Base-by-base conservation (phyloP, 37 sponge, comb jelly and placozoan species). In the Petrosia ficiformis region DNA sequence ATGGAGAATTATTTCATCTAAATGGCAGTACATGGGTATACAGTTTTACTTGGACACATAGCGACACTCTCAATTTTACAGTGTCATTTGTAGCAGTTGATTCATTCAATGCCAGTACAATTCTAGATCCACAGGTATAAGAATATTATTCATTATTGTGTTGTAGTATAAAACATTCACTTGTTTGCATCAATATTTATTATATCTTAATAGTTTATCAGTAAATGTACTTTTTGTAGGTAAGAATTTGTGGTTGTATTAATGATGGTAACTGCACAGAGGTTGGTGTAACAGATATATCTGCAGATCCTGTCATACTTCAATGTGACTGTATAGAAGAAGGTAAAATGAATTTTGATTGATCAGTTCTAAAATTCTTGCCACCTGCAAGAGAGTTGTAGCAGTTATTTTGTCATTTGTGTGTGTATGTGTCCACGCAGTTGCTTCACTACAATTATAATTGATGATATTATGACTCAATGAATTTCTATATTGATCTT, bases 201-300 rank as follows among this genome's bases (percentile, higher is more conserved):
- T 14, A 48, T 8, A 19, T 48, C 54, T 48, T 48, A 48, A 19
- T 8, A 48, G 8, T 48, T 19, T 48, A 48, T 48, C 8, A 19
- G 14, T 48, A 48, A 8, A 48, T 48, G 54, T 48, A 48, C 54
- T 19, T 48, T 8, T 8, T 48, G 8, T 48, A 61, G 52, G 44
- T 77, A 30, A 37, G 31, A 28, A 36, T 70, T 38, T 79, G 79
- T 79, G 79, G 37, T 29, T 79, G 79, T 70, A 34, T 21, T 38
- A 79, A 79, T 56, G 71, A 54, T 66, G 79, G 70, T 21, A 79
- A 48, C 57, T 79, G 79, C 70, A 79, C 79, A 37, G 34, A 31
- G 36, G 59, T 70, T 8, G 79, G 61, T 1, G 40, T 70, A 21
- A 4, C 26, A 41, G 44, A 41, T 32, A 24, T 41, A 28, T 41